Base-by-base conservation (phyloP, 1,140 invertebrate species). In the Drosophila varians region DNA sequence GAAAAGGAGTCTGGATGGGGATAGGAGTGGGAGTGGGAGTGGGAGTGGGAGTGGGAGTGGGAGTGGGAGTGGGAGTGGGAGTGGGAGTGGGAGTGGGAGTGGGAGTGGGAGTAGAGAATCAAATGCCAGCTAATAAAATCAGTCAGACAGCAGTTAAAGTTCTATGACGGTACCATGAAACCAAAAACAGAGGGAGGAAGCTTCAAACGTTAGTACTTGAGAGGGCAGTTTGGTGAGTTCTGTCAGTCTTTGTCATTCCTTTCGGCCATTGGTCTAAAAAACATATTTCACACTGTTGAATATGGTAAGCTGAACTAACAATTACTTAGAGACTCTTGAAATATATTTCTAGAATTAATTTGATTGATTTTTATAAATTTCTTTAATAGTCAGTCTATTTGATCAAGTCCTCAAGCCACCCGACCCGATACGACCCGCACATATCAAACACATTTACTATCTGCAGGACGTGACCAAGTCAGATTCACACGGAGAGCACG, bases 71-170 rank as follows among this genome's bases (percentile, higher is more conserved):
- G 21, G 21, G 21, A n/a, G n/a, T n/a, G n/a, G 34, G 21, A 52
- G 12, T 42, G 4, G 1, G 7, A 3, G 4, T 2, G 21, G 21
- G 4, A 4, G 4, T 4, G 2, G 4, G 21, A 4, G 2, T 21
- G 21, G 21, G 21, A n/a, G n/a, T n/a, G 47, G 18, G 21, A 14
- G 6, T 31, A 25, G 2, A 38, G 46, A 42, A 62, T 47, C 75
- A 62, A 74, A 55, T 77, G 58, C 42, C 56, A 77, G 65, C 74
- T 62, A 74, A 83, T 84, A 83, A 83, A 78, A 78, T 75, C 65
- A 66, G 60, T 42, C 79, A 74, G 62, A 55, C 74, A 70, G 62
- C 69, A 56, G 58, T 77, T 68, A 73, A 64, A 79, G 48, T 78
- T 60, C 31, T 51, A 26, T 36, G 40, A 25, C 21, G 34, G 23